Base-by-base conservation (phyloP, 2,113 vertebrate species). In the Phyllopteryx taeniolatus region DNA sequence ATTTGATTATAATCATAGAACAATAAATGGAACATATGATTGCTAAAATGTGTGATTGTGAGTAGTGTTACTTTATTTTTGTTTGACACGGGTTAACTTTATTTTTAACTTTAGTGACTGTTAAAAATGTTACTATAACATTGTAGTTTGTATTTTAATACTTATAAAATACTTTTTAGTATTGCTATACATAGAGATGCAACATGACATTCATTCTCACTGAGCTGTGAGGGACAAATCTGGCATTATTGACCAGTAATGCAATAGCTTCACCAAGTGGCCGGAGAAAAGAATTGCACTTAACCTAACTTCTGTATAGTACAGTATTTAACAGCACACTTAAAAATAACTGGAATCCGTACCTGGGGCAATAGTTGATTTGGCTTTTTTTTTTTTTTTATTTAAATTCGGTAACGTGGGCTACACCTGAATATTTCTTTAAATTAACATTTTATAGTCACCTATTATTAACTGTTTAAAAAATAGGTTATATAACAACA, bases 191-290 rank as follows among this genome's bases (percentile, higher is more conserved):
- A 54, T 9, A 54, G 7, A 54, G 8, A 9, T 54, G 19, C 51
- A 53, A n/a, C 53, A 17, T 61, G 56, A 6, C 27, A 27, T 15
- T 39, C 6, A 5, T 59, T 59, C 56, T 31, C 27, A n/a, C 20
- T 13, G 13, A 60, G 27, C 11, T 2, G 14, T 61, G 7, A 35
- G 2, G 5, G 59, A 8, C 31, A 35, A 35, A 17, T 15, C 57
- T 27, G n/a, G 19, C n/a, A 19, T 17, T 47, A 10, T 10, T 59
- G 7, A 0, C 61, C 69, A 53, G 60, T 79, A 56, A 76, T 67
- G 71, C 71, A 85, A 87, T 33, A 82, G 56, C 77, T 69, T 85
- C 85, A 86, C 75, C 86, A 63, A 80, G 88, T 90, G 90, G 88
- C 46, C 47, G 7, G 5, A 67, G 13, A 12, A 44, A 35, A 20